Evolutionary conservation across 2,113 vertebrate species (phyloP).

Genomic region (Erinaceus europaeus): DNA sequence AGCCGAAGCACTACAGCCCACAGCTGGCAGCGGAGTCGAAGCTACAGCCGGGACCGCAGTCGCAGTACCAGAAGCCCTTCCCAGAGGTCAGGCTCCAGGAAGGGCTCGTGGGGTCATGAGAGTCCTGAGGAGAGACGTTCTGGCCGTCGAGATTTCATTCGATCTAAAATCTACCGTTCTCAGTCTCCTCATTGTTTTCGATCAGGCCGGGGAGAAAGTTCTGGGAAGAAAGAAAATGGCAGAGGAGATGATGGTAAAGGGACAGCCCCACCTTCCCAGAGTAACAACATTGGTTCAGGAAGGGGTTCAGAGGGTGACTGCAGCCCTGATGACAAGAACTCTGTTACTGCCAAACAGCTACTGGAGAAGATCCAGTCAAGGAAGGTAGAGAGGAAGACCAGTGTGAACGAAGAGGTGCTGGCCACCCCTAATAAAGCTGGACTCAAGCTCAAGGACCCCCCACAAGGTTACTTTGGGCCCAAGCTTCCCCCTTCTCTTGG

Average conservation of each 20-base stretch:
- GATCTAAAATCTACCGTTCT: conserved; percentile 95
- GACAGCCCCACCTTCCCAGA: conserved; percentile 75
- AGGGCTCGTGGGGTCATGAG: conserved; percentile 85
- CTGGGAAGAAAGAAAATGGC: conserved; percentile 79
- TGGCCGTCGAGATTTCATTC: conserved; percentile 91
- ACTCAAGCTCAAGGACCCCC: conserved; percentile 95
- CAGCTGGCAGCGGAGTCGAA: conserved; percentile 87
- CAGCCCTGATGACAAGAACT: conserved; percentile 91
- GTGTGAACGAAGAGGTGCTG: conserved; percentile 79
- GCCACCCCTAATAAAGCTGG: conserved; percentile 86
- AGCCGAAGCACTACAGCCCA: conserved; percentile 85
- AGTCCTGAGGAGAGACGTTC: conserved; percentile 84
- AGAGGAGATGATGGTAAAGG: conserved; percentile 82
- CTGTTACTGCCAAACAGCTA: conserved; percentile 92
- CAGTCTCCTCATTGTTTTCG: conserved; percentile 92
- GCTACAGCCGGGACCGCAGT: conserved; percentile 90
- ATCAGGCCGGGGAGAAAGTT: conserved; percentile 73
- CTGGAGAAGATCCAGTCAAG: conserved; percentile 95
- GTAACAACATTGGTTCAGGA: conserved; percentile 65
- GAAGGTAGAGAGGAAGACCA: conserved; percentile 85
- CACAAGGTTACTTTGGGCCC: conserved; percentile 97
- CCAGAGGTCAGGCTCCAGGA: conserved; percentile 87
- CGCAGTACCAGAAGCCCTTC: conserved; percentile 91
- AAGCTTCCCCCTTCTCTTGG: conserved; percentile 94
- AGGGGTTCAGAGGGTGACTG: conserved; percentile 78